Conservation (phyloP, 2,113 vertebrate species). For the Chroicocephalus ridibundus region DNA sequence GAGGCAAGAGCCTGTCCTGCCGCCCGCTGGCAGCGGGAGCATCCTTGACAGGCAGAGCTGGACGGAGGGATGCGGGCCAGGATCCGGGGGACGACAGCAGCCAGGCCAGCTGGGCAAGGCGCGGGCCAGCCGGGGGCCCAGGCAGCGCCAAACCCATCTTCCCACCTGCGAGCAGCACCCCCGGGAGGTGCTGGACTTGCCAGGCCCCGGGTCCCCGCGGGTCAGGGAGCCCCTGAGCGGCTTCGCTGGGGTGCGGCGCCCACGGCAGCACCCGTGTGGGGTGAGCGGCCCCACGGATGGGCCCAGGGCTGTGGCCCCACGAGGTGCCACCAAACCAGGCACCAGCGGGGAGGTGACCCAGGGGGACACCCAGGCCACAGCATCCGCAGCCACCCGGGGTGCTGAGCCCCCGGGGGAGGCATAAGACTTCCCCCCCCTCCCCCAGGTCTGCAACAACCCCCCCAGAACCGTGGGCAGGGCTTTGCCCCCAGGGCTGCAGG, state of each 20-base stretch:
- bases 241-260: neutral
- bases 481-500: too few relatives aligned
- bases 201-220: accelerated
- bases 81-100: neutral
- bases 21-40: neutral
- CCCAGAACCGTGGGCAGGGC: accelerated
- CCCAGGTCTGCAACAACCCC: neutral
- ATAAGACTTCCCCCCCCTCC: too few relatives aligned
- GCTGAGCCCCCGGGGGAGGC: neutral
- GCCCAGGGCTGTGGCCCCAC: neutral
- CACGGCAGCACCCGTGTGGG: neutral
- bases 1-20: neutral
- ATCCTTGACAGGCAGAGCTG: accelerated
- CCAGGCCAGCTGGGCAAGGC: neutral
- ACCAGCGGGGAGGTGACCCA: neutral
- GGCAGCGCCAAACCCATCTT: neutral
- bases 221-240: accelerated
- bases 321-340: neutral
- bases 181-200: neutral
- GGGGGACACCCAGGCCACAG: neutral
- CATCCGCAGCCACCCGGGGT: neutral
- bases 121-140: neutral
- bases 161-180: accelerated
- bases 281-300: neutral
- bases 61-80: accelerated